Evolutionary conservation across 2,888 invertebrate genomes (phyloP).

Genomic region (Agrilus cyanescens): DNA sequence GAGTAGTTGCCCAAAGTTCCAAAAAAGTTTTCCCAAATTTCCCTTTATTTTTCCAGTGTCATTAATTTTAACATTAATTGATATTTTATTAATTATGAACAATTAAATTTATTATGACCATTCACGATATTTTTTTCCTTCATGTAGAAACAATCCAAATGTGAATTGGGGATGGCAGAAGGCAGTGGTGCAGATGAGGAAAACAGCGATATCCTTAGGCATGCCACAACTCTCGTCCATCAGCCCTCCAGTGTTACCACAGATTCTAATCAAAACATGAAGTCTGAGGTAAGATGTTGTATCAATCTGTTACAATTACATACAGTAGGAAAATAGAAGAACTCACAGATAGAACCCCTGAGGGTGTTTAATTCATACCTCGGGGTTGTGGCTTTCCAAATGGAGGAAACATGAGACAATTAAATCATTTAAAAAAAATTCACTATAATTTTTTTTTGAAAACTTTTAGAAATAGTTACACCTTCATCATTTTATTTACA

Average conservation of each 20-base stretch:
- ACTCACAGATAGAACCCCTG: no score
- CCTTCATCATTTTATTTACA: no score
- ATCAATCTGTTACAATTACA: background rate
- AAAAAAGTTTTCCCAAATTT: no score
- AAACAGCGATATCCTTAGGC: slow-evolving; percentile 44
- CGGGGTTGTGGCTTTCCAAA: no score
- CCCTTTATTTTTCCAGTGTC: no score
- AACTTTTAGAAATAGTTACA: no score
- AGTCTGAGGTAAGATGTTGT: slow-evolving; percentile 30
- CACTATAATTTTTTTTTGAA: no score
- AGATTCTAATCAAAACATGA: slow-evolving; percentile 21
- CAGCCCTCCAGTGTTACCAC: slow-evolving; percentile 34
- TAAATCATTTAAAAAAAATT: no score
- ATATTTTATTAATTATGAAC: background rate
- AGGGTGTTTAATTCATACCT: no score
- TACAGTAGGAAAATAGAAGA: background rate
- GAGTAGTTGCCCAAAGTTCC: background rate
- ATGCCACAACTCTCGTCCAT: slow-evolving; percentile 41
- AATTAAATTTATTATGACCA: background rate
- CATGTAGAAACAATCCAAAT: slow-evolving; percentile 65
- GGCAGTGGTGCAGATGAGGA: slow-evolving; percentile 57
- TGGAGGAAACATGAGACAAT: no score
- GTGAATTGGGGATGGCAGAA: slow-evolving; percentile 76
- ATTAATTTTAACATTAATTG: background rate
- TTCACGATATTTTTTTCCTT: slow-evolving; percentile 31